Conservation (phyloP, 2,113 vertebrate genomes). For the Podocnemis expansa region DNA sequence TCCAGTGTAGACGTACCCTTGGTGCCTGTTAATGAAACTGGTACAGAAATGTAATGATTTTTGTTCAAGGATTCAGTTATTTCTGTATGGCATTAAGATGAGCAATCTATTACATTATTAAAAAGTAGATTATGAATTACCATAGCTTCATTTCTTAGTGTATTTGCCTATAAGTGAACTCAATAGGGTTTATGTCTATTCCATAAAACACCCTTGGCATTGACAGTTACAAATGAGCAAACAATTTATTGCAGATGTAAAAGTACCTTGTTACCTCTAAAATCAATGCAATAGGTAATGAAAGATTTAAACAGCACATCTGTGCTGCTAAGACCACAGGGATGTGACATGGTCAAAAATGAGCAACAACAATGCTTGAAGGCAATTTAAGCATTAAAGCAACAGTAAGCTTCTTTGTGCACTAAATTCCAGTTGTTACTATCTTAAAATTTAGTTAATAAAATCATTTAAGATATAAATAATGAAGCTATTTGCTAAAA, state of each 20-base stretch:
- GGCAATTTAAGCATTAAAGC: neutral
- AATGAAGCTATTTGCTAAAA: neutral
- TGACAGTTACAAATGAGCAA: neutral
- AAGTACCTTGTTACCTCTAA: constrained; percentile 9
- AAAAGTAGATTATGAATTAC: neutral
- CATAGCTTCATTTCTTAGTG: neutral
- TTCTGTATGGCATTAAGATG: neutral
- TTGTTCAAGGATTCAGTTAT: neutral
- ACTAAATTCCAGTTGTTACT: neutral
- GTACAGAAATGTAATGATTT: neutral
- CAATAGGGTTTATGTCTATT: neutral
- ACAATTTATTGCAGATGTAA: constrained; percentile 23
- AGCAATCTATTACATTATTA: neutral
- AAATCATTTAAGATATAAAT: neutral
- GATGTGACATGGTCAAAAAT: neutral
- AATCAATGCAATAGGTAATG: neutral
- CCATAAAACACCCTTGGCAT: neutral
- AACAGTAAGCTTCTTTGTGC: neutral
- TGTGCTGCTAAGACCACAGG: constrained; percentile 49
- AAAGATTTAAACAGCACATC: constrained; percentile 43
- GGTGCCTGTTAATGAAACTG: neutral
- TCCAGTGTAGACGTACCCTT: too few relatives aligned
- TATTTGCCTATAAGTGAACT: neutral
- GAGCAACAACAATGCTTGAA: neutral
- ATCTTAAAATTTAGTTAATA: neutral